Evolutionary conservation across 2,888 invertebrate genomes (phyloP).

Genomic region (Drosophila melanocephala): DNA sequence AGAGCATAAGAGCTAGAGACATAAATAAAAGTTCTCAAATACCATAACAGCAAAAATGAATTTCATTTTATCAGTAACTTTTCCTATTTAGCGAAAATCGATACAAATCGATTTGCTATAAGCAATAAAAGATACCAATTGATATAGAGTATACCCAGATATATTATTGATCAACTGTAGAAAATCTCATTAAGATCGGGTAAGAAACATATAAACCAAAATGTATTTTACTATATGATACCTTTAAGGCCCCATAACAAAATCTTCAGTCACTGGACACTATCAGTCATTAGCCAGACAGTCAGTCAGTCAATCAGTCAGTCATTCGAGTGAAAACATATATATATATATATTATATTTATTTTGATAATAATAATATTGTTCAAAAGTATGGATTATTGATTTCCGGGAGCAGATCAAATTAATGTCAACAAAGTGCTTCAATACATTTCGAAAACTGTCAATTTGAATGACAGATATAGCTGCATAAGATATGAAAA

Average conservation of each 20-base stretch:
- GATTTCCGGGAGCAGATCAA: conserved; percentile 1
- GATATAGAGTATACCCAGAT: neutral
- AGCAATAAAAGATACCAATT: neutral
- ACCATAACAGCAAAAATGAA: neutral
- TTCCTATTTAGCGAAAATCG: neutral
- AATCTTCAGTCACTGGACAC: neutral
- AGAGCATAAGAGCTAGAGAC: neutral
- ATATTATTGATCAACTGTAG: neutral
- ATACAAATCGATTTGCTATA: too few species aligned
- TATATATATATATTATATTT: neutral
- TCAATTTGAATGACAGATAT: conserved; percentile 7
- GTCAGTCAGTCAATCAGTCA: neutral
- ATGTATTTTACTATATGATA: neutral
- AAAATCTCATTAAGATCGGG: neutral
- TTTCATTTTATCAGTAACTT: neutral
- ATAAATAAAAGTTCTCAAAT: neutral
- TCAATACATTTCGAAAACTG: neutral
- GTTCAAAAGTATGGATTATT: neutral
- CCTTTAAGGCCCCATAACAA: neutral
- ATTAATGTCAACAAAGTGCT: neutral
- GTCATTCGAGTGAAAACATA: neutral
- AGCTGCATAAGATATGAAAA: conserved; percentile 13
- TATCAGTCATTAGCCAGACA: neutral
- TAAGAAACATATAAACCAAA: neutral
- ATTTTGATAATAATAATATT: neutral